These are phyloP conservation scores for Oncorhynchus kisutch DNA, from an alignment of 2,113 vertebrate species.

Conservation along the genomic window DNA sequence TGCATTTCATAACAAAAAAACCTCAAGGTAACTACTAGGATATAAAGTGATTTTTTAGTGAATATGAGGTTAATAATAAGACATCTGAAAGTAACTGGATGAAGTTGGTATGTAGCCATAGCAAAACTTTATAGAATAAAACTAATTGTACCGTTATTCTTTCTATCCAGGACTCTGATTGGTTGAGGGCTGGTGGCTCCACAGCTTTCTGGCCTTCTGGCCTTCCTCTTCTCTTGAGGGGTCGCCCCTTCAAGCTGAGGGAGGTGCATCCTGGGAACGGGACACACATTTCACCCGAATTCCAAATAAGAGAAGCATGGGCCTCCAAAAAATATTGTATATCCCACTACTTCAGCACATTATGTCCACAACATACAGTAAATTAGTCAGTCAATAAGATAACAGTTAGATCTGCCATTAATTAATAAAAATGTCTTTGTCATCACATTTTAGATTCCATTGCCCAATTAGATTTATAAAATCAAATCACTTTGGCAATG, in stretches of 20 bases:
- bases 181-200: constrained; percentile 54
- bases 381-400: too few species aligned
- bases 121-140: neutral
- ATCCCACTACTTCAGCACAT: too few species aligned
- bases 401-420: neutral
- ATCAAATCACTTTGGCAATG: too few species aligned
- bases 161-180: constrained; percentile 74
- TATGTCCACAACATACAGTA: too few species aligned
- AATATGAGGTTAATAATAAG: too few species aligned
- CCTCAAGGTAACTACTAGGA: neutral
- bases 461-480: too few species aligned
- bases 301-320: neutral
- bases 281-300: neutral
- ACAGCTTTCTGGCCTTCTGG: constrained; percentile 25
- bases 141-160: constrained; percentile 68
- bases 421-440: neutral
- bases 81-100: neutral
- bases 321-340: neutral
- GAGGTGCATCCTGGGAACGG: constrained; percentile 68
- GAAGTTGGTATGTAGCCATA: neutral
- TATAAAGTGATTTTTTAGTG: too few species aligned
- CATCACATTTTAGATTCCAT: too few species aligned
- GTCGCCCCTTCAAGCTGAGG: constrained; percentile 76
- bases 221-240: constrained; percentile 70
- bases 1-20: neutral